Percentiles rank a stretch among this genome's conserved stretches.
phyloP scores from a whole-genome alignment of 2,888 invertebrate species.

The Ophion obscuratus region DNA sequence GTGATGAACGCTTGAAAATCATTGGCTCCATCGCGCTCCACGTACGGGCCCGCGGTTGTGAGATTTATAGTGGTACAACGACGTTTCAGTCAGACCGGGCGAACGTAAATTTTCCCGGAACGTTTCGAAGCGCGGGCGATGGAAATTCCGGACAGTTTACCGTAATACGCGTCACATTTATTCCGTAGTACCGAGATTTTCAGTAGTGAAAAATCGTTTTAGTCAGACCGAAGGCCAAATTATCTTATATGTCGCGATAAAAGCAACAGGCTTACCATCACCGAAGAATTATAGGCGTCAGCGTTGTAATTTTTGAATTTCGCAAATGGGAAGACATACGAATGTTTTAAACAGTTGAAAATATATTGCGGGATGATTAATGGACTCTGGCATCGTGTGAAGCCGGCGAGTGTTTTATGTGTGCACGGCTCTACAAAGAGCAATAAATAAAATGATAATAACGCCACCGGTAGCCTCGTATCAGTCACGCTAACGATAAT shows the following conservation, averaged over 20 bases:
- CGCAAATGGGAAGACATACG: background rate
- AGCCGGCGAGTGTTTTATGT: conserved; percentile 34
- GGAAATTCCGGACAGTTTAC: conserved; percentile 6
- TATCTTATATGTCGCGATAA: background rate
- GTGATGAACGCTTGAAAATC: conserved; percentile 11
- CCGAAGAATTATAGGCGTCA: background rate
- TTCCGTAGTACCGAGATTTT: conserved; percentile 22
- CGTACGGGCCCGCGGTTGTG: background rate
- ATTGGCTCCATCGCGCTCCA: background rate
- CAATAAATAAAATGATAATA: conserved; percentile 55
- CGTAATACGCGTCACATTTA: conserved; percentile 5
- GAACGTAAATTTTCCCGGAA: conserved; percentile 15
- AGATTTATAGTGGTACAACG: conserved; percentile 23
- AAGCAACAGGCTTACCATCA: background rate
- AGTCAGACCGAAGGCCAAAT: conserved; percentile 37
- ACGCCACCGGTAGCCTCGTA: conserved; percentile 44
- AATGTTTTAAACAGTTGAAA: background rate
- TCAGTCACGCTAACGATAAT: conserved; percentile 45
- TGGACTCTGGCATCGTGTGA: background rate
- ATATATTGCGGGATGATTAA: background rate
- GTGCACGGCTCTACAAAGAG: background rate
- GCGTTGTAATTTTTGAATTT: background rate
- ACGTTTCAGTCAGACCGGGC: conserved; percentile 22
- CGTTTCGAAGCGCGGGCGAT: background rate
- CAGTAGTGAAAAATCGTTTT: conserved; percentile 46